Conservation (phyloP, 2,888 invertebrate genomes). For the Ochropacha duplaris region DNA sequence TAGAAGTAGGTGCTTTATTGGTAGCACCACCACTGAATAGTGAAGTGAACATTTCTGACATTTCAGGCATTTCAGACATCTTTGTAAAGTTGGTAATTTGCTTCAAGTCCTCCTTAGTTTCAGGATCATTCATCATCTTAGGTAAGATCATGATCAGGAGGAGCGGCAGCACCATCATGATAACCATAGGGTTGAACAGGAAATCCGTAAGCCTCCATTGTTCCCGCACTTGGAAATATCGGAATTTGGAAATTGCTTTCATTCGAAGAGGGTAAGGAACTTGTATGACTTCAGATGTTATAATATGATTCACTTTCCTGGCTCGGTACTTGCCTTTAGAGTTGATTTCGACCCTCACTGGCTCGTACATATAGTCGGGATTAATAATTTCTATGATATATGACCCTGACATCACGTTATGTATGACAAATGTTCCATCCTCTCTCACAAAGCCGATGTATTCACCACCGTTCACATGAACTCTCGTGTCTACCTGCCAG, state of each 20-base stretch:
- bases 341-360: slow-evolving; percentile 97
- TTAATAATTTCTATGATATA: slow-evolving; percentile 96
- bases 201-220: slow-evolving; percentile 99
- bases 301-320: slow-evolving; percentile 96
- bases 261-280: slow-evolving; percentile 96
- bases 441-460: slow-evolving; percentile 93
- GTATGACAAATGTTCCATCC: slow-evolving; percentile 95
- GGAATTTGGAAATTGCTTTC: slow-evolving; percentile 90
- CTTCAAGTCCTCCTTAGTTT: slow-evolving; percentile 97
- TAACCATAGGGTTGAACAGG: slow-evolving; percentile 97
- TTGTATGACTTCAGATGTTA: slow-evolving; percentile 94
- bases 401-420: slow-evolving; percentile 95
- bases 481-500: slow-evolving; percentile 89
- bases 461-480: slow-evolving; percentile 95
- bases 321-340: slow-evolving; percentile 98
- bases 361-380: slow-evolving; percentile 96
- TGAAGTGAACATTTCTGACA: slow-evolving; percentile 96
- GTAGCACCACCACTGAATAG: slow-evolving; percentile 89
- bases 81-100: slow-evolving; percentile 92
- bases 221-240: slow-evolving; percentile 96
- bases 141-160: slow-evolving; percentile 95
- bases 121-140: slow-evolving; percentile 98
- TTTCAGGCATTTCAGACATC: slow-evolving; percentile 95
- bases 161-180: slow-evolving; percentile 98
- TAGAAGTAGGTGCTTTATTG: slow-evolving; percentile 66